Conservation (phyloP, 2,113 vertebrate genomes). For the Motacilla tschutschensis region DNA sequence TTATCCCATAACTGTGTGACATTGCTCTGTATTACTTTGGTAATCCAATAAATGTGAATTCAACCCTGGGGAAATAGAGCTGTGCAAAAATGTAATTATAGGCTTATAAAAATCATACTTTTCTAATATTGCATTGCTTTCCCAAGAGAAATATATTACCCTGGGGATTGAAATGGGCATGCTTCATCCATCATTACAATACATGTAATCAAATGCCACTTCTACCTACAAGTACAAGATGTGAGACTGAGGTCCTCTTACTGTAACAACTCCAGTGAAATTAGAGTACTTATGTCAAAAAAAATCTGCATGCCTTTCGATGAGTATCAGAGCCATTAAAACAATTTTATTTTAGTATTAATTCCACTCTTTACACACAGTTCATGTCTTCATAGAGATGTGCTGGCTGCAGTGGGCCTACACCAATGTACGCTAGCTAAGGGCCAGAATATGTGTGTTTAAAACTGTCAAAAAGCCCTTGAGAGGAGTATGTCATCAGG, state of each 20-base stretch:
- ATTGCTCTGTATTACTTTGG: not conserved
- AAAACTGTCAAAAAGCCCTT: not conserved
- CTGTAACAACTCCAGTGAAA: not conserved
- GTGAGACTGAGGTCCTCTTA: not conserved
- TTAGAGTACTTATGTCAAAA: not conserved
- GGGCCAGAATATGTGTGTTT: not conserved
- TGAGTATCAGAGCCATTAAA: not conserved
- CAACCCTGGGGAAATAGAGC: slow-evolving; percentile 11
- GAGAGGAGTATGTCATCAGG: not conserved
- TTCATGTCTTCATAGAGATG: not conserved
- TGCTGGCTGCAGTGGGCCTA: not conserved
- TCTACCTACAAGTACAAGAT: not conserved
- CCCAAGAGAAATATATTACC: slow-evolving; percentile 2
- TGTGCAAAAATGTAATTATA: slow-evolving; percentile 37
- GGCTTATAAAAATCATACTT: slow-evolving; percentile 31
- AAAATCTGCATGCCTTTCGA: not conserved
- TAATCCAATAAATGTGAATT: slow-evolving; percentile 31
- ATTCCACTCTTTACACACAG: not conserved
- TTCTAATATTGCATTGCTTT: slow-evolving; percentile 4
- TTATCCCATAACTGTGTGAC: not conserved
- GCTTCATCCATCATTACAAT: not conserved
- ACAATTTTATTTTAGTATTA: not conserved
- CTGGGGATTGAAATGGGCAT: not conserved
- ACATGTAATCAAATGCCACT: not conserved
- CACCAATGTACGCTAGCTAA: not conserved